Percentiles rank a stretch among this genome's conserved stretches.
Evolutionary conservation across 2,113 vertebrate genomes (phyloP).

Genomic region (Ursus arctos): DNA sequence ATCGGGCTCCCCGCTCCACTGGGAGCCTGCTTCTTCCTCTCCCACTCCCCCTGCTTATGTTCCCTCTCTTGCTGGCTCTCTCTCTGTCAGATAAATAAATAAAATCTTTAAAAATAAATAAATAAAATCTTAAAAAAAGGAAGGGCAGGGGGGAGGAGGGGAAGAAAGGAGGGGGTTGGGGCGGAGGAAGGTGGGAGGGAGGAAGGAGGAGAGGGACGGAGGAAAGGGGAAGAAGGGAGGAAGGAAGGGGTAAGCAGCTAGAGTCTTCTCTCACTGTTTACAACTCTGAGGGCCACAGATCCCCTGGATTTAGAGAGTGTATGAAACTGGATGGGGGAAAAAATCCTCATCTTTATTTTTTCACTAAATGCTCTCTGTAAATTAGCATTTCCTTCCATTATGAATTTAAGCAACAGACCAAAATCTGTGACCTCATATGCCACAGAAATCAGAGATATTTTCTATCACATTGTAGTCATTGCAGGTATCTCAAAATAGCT

Average conservation of each 20-base stretch:
- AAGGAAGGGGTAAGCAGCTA: not conserved
- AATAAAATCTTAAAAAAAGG: not conserved
- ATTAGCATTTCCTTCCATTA: slow-evolving; percentile 28
- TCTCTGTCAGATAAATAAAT: too few relatives aligned
- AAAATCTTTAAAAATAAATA: too few relatives aligned
- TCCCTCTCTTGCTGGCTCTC: too few relatives aligned
- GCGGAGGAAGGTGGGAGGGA: too few relatives aligned
- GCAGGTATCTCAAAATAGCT: not conserved
- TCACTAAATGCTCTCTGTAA: not conserved
- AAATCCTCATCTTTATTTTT: slow-evolving; percentile 35
- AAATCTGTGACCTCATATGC: not conserved
- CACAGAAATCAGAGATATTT: slow-evolving; percentile 11
- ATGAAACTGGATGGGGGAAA: not conserved
- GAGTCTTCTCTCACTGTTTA: not conserved
- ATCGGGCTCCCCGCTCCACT: too few relatives aligned
- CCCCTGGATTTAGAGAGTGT: not conserved
- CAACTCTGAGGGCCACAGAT: not conserved
- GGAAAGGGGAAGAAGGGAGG: not conserved
- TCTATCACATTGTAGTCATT: not conserved
- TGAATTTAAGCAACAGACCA: not conserved
- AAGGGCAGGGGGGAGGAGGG: not conserved
- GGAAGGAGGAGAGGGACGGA: too few relatives aligned
- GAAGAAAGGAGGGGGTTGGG: too few relatives aligned
- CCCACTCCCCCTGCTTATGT: too few relatives aligned
- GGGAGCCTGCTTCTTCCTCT: too few relatives aligned